Base-by-base conservation (phyloP, 2,797 vertebrate genomes). In the Semaprochilodus insignis region DNA sequence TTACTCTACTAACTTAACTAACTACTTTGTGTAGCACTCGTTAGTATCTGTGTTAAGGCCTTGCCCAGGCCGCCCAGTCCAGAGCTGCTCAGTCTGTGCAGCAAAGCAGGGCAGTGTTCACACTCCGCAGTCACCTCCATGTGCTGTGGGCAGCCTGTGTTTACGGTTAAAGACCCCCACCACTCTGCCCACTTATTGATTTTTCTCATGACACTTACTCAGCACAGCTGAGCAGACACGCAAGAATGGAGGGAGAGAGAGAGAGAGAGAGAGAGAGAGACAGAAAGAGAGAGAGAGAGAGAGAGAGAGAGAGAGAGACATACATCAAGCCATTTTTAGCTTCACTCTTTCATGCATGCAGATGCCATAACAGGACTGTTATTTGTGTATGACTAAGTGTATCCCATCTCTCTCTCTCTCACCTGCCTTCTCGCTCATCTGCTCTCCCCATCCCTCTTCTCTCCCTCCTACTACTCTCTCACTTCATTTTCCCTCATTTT, bases 201-300 rank as follows among this genome's bases (percentile, higher is more conserved):
- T 88, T 84, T 89, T 89, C 86, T 81, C 85, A 90, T 48, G 44
- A 60, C 82, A 81, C 86, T 88, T 80, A 83, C 80, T 86, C 44
- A 48, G 44, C 79, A 86, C 36, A 69, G 74, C 77, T 55, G 66
- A 66, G 34, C 59, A 59, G 75, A 70, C 69, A 71, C 75, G 67
- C 67, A 54, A 71, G 44, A 54, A 55, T 59, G n/a, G 60, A 70
- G 15, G 57, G 25, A 55, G 65, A 19, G 54, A 66, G 15, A 60
- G 48, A 51, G 36, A 16, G 25, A 66, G 34, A 31, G 77, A 62
- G 75, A 63, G 69, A 66, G 11, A 55, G 23, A 59, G 40, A 36
- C 2, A 40, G 40, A 40, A 4, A 40, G 40, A 40, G 40, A 40
- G 40, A 40, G 40, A 31, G 31, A 31, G 31, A 31, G 31, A 31